Conservation (phyloP, 2,797 vertebrate genomes). For the Cryptoblepharus egeriae region DNA sequence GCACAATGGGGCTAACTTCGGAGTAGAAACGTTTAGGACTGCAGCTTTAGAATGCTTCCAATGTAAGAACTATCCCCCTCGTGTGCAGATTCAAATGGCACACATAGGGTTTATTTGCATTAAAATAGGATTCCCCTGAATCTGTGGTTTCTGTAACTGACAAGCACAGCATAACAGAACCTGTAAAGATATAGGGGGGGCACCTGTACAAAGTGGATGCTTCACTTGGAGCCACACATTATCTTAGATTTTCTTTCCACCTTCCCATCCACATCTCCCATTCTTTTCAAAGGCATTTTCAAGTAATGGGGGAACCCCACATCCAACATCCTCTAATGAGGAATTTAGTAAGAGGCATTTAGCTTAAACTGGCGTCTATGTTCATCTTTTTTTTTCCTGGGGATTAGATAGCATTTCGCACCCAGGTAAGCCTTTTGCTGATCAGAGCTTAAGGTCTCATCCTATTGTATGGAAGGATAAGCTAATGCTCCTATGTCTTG, state of each 20-base stretch:
- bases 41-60: too few relatives aligned
- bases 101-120: too few relatives aligned
- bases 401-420: constrained; percentile 21
- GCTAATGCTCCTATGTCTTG: not conserved
- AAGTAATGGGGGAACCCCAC: not conserved
- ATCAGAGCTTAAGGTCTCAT: constrained; percentile 22
- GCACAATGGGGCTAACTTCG: too few relatives aligned
- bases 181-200: too few relatives aligned
- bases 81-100: too few relatives aligned
- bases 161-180: too few relatives aligned
- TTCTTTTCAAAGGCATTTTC: not conserved
- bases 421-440: constrained; percentile 15
- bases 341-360: constrained; percentile 19
- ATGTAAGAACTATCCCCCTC: too few relatives aligned
- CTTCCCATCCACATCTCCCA: not conserved
- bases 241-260: not conserved
- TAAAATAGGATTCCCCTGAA: too few relatives aligned
- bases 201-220: too few relatives aligned
- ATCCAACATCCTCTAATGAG: too few relatives aligned
- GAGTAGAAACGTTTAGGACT: too few relatives aligned
- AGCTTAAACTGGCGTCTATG: not conserved
- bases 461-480: constrained; percentile 22
- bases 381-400: not conserved
- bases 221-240: not conserved
- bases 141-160: too few relatives aligned